phyloP scores from a whole-genome alignment of 2,113 vertebrate species.

The Rhea americana region DNA sequence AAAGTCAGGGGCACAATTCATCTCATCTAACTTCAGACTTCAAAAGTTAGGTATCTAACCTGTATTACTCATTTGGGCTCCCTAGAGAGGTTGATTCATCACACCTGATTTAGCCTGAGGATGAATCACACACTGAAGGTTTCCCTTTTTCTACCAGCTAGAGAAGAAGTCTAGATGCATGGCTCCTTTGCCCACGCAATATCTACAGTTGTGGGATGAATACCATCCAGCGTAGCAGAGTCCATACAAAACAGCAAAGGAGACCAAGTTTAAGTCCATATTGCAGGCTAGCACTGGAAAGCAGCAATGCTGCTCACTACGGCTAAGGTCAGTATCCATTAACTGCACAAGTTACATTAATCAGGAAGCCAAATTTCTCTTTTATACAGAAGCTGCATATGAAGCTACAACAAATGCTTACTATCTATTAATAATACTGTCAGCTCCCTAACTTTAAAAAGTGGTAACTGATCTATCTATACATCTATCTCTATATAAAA shows the following conservation, averaged over 20 bases:
- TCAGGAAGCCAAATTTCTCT: neutral
- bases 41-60: neutral
- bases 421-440: neutral
- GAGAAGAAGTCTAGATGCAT: neutral
- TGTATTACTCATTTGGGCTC: neutral
- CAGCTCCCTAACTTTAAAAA: neutral
- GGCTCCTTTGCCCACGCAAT: neutral
- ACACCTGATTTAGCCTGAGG: neutral
- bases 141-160: neutral
- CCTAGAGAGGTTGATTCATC: neutral
- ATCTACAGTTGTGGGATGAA: neutral
- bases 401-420: neutral
- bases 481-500: neutral
- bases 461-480: fast-evolving
- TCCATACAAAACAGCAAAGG: neutral
- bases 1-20: neutral
- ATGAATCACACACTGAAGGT: neutral
- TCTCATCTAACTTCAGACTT: neutral
- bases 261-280: fast-evolving
- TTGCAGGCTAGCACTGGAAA: neutral
- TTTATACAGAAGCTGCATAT: neutral
- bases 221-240: neutral
- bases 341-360: neutral
- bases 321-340: neutral
- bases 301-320: fast-evolving